Conservation (phyloP, 1,140 invertebrate genomes). For the Tachypleus tridentatus region DNA sequence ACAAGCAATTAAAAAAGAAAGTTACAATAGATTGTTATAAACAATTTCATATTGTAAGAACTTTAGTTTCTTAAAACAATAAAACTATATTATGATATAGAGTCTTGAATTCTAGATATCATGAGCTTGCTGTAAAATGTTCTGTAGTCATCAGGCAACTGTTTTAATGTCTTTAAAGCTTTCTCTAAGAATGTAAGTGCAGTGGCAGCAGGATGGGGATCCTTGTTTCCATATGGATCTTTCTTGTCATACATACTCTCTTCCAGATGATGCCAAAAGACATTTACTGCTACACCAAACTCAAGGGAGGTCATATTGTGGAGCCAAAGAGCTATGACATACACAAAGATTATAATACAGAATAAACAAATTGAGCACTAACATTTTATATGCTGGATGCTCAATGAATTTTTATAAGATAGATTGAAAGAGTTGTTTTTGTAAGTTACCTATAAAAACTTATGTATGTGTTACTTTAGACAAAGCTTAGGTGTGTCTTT, state of each 20-base stretch:
- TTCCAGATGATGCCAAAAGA: constrained; percentile 41
- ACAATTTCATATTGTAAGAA: too few relatives aligned
- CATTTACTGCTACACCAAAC: constrained; percentile 44
- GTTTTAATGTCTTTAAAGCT: constrained; percentile 36
- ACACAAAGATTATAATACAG: constrained; percentile 3
- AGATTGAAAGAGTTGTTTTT: too few relatives aligned
- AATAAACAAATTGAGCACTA: constrained; percentile 4
- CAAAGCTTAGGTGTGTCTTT: too few relatives aligned
- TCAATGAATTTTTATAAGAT: too few relatives aligned
- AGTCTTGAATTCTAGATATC: constrained; percentile 25
- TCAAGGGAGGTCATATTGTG: constrained; percentile 43
- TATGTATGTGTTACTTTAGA: too few relatives aligned
- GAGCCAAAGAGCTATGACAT: constrained; percentile 44
- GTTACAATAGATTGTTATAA: too few relatives aligned
- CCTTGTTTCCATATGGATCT: constrained; percentile 47
- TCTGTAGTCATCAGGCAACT: constrained; percentile 39
- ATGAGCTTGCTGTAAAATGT: constrained; percentile 40
- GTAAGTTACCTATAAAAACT: too few relatives aligned
- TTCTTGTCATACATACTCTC: constrained; percentile 40
- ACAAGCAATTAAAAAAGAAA: too few relatives aligned
- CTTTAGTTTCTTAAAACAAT: not conserved
- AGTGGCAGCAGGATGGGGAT: constrained; percentile 37
- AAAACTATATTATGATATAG: constrained; percentile 4
- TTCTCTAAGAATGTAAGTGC: constrained; percentile 39
- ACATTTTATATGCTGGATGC: not conserved